phyloP scores from a whole-genome alignment of 2,888 invertebrate genomes.

The Euplexia lucipara region DNA sequence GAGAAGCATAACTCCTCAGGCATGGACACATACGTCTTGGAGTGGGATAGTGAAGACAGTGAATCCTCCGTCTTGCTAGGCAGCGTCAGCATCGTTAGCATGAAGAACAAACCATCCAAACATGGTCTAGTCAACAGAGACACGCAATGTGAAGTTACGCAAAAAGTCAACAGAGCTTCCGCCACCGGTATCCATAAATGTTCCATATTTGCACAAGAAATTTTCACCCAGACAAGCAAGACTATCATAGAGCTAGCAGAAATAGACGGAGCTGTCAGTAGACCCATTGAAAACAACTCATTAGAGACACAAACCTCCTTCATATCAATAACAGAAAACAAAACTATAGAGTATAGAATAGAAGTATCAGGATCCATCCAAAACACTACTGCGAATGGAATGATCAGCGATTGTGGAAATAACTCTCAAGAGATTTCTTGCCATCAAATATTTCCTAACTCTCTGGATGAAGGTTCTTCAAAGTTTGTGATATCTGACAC shows the following conservation, averaged over 20 bases:
- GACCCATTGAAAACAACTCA: constrained; percentile 65
- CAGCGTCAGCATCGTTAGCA: constrained; percentile 66
- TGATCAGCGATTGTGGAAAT: constrained; percentile 3
- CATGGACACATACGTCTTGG: constrained; percentile 84
- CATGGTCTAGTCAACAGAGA: constrained; percentile 57
- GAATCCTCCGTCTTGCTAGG: constrained; percentile 71
- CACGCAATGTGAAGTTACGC: constrained; percentile 53
- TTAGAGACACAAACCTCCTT: constrained; percentile 86
- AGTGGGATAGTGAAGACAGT: constrained; percentile 80
- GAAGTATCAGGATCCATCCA: constrained; percentile 62
- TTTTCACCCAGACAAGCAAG: constrained; percentile 91
- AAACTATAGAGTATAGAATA: constrained; percentile 78
- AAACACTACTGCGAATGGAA: constrained; percentile 19
- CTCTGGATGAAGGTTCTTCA: constrained; percentile 76
- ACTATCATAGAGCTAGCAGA: constrained; percentile 89
- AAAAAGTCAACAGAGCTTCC: constrained; percentile 60
- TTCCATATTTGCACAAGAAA: constrained; percentile 78
- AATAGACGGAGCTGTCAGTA: constrained; percentile 68
- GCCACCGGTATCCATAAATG: constrained; percentile 68
- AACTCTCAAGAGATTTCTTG: constrained; percentile 16
- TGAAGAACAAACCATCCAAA: constrained; percentile 53
- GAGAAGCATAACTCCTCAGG: constrained; percentile 84
- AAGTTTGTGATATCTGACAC: constrained; percentile 70
- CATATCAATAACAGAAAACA: constrained; percentile 80
- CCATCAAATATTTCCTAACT: constrained; percentile 50